phyloP scores from a whole-genome alignment of 2,797 vertebrate species.

The Meda fulgida region DNA sequence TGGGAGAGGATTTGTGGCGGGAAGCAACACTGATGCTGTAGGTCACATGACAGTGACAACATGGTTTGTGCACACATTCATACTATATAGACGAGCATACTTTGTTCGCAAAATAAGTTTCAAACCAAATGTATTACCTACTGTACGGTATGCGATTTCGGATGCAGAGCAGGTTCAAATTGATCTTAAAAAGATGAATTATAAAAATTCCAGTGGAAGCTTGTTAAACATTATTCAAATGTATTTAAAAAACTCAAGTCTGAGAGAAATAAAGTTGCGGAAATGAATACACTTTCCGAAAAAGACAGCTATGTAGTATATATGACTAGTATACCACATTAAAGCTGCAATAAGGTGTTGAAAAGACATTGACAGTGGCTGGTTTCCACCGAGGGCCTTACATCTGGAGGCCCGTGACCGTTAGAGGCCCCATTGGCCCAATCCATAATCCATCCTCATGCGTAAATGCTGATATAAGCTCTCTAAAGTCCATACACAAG shows the following conservation, averaged over 20 bases:
- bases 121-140: neutral
- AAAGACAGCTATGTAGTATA: neutral
- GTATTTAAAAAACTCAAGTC: neutral
- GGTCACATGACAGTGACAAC: too few relatives aligned
- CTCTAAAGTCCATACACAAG: slow-evolving; percentile 3
- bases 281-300: neutral
- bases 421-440: slow-evolving; percentile 7
- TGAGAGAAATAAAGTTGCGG: neutral
- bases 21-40: too few relatives aligned
- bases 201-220: neutral
- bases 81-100: neutral
- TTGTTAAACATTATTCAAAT: neutral
- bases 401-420: neutral
- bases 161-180: neutral
- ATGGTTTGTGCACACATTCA: neutral
- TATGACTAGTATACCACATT: neutral
- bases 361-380: neutral
- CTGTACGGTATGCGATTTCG: too few relatives aligned
- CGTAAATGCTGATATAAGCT: slow-evolving; percentile 38
- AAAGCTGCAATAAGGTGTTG: neutral
- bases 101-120: neutral
- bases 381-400: neutral
- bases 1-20: too few relatives aligned
- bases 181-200: neutral
- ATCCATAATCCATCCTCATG: slow-evolving; percentile 19